Base-by-base conservation (phyloP, 2,113 vertebrate species). In the Tetrax tetrax region DNA sequence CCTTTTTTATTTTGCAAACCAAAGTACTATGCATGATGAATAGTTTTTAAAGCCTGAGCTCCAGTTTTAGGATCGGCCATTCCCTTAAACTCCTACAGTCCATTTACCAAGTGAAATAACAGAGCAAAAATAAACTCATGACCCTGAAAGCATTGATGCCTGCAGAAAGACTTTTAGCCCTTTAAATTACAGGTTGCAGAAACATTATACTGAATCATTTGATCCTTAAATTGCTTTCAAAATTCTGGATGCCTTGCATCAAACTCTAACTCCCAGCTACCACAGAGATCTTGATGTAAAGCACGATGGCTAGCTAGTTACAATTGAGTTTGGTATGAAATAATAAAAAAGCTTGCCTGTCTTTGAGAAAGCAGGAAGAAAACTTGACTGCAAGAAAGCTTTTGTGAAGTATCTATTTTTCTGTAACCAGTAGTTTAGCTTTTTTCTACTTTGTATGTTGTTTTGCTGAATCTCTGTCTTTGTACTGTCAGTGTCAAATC, bases 141-240 rank as follows among this genome's bases (percentile, higher is more conserved):
- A 79, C 69, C 76, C 76, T 89, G 68, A 84, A 90, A 95, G 33
- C 18, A 14, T 13, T 93, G 61, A 51, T 95, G 74, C 28, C 61
- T 95, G 50, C 28, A 64, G 77, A 82, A 88, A 65, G 90, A 93
- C 80, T 95, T 91, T 68, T 87, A 89, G 89, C 27, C 80, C 35
- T 87, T 89, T 84, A 82, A 92, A 95, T 87, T 96, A 83, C 69
- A 87, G 61, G 56, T 89, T 94, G 76, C 77, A 91, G 61, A 91
- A 93, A 89, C 25, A 63, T 94, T 89, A 71, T 33, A 53, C 60
- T 82, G 86, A 92, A 91, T 91, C 12, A 72, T 79, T 92, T 92
- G 70, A 94, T 92, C 70, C 74, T 84, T 91, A 87, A 76, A 92
- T 85, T 95, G 77, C 74, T 92, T 84, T 95, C 50, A 85, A 76